Evolutionary conservation across 2,113 vertebrate genomes (phyloP).

Genomic region (Nibea albiflora): DNA sequence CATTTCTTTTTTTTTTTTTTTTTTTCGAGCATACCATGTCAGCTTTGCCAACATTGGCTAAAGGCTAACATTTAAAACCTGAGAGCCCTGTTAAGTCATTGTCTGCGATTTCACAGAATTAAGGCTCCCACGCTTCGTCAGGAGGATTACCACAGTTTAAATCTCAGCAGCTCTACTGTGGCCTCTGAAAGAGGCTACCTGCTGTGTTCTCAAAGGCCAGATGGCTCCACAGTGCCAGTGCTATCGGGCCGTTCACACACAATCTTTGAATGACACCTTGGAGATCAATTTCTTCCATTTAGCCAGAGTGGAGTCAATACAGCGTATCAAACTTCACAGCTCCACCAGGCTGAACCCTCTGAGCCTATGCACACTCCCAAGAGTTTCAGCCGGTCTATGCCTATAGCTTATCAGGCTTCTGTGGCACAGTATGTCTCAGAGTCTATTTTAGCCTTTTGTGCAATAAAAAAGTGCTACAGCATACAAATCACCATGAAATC

Average conservation of each 20-base stretch:
- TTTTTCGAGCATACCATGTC: too few species aligned
- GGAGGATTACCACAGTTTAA: background rate
- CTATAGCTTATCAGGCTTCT: conserved; percentile 28
- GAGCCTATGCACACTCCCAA: conserved; percentile 29
- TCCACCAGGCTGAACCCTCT: conserved; percentile 42
- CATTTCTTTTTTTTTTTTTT: too few species aligned
- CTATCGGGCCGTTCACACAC: conserved; percentile 38
- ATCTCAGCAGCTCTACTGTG: background rate
- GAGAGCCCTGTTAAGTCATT: background rate
- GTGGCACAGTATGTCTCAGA: conserved; percentile 5
- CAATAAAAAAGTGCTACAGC: background rate
- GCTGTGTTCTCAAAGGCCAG: conserved; percentile 40
- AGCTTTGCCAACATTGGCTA: background rate
- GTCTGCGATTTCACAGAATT: conserved; percentile 5
- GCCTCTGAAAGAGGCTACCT: conserved; percentile 15
- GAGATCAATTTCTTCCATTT: conserved; percentile 67
- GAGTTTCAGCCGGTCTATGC: background rate
- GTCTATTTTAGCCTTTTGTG: conserved; percentile 26
- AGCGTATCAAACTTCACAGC: conserved; percentile 50
- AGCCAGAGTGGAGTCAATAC: conserved; percentile 52
- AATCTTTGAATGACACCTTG: conserved; percentile 63
- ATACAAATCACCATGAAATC: background rate
- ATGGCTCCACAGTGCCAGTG: conserved; percentile 32
- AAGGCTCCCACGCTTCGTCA: background rate
- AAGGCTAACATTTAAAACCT: background rate